A percentile compares a stretch with the other conserved stretches of the same genome.
phyloP scores from a whole-genome alignment of 2,113 vertebrate genomes.

The Tichodroma muraria region DNA sequence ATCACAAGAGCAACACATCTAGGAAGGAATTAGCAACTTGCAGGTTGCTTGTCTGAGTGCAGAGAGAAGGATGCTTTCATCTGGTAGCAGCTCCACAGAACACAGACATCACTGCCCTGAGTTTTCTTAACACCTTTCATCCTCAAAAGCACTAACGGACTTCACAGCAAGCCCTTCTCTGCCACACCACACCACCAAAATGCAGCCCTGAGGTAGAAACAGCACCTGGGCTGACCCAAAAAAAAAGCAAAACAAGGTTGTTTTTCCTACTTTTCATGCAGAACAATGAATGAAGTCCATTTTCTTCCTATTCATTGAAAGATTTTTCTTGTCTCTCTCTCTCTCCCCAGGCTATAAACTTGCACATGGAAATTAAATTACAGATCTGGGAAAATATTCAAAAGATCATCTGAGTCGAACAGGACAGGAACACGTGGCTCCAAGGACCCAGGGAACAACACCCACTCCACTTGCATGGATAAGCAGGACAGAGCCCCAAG shows the following conservation, averaged over 20 bases:
- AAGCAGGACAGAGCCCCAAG: neutral
- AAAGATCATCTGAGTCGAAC: neutral
- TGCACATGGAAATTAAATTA: neutral
- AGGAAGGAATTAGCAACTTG: neutral
- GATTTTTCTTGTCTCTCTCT: neutral
- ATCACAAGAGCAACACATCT: neutral
- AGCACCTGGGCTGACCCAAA: neutral
- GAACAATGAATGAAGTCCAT: neutral
- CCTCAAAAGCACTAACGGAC: neutral
- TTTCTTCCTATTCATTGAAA: neutral
- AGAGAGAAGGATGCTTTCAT: neutral
- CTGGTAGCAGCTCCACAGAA: neutral
- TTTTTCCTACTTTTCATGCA: neutral
- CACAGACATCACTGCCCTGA: neutral
- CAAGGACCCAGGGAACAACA: neutral
- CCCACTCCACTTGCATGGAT: neutral
- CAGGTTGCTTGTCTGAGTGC: neutral
- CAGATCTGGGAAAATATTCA: conserved; percentile 22
- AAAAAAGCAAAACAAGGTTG: neutral
- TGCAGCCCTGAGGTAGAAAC: neutral
- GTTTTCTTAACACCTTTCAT: neutral
- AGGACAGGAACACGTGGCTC: neutral
- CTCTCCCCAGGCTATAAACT: neutral
- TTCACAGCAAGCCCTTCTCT: neutral
- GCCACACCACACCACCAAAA: neutral